phyloP scores from a whole-genome alignment of 2,888 invertebrate species.

The Ophion ventricosus region DNA sequence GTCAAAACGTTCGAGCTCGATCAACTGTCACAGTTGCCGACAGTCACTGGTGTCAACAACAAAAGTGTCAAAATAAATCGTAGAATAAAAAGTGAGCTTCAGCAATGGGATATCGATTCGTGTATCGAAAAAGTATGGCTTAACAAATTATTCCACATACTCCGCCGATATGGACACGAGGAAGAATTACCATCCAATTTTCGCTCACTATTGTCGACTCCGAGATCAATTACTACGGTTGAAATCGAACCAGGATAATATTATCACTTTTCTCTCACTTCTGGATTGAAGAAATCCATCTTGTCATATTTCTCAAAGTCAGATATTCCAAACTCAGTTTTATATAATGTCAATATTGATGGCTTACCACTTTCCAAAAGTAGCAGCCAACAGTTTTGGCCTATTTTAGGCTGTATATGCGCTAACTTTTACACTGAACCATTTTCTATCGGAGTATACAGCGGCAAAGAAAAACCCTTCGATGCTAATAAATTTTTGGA shows the following conservation, averaged over 20 bases:
- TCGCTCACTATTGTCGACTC: conserved; percentile 35
- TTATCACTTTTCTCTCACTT: conserved; percentile 26
- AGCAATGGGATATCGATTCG: background rate
- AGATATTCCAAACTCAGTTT: background rate
- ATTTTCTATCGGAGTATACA: conserved; percentile 38
- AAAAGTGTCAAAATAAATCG: background rate
- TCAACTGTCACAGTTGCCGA: background rate
- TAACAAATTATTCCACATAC: background rate
- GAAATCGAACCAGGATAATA: conserved; percentile 21
- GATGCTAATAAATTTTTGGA: conserved; percentile 35
- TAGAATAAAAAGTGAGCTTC: background rate
- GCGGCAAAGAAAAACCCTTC: conserved; percentile 30
- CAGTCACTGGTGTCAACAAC: background rate
- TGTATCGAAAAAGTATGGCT: conserved; percentile 3
- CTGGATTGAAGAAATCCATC: conserved; percentile 24
- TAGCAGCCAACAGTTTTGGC: conserved; percentile 36
- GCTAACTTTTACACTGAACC: conserved; percentile 42
- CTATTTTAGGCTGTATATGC: conserved; percentile 27
- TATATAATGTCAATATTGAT: conserved; percentile 39
- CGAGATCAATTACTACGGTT: conserved; percentile 10
- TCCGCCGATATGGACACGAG: conserved; percentile 38
- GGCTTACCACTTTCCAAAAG: conserved; percentile 31
- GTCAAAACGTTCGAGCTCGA: background rate
- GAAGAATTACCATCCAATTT: conserved; percentile 24
- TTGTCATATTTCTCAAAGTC: conserved; percentile 18